A percentile compares a stretch with the other conserved stretches of the same genome.
phyloP scores from a whole-genome alignment of 2,888 invertebrate species.

The Biston betularia region DNA sequence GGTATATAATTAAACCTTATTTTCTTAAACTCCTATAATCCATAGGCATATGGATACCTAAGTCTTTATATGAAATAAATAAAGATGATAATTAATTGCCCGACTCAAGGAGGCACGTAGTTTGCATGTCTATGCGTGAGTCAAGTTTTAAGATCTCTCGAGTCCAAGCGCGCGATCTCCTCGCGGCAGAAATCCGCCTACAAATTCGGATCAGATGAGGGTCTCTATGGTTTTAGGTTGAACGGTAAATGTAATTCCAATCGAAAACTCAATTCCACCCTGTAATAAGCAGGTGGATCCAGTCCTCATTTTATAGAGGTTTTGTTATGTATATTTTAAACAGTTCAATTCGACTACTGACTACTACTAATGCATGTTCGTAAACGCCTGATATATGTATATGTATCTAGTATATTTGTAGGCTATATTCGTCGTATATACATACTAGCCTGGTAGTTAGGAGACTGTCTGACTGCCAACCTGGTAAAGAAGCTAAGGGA shows the following conservation, averaged over 20 bases:
- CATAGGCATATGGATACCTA: too few relatives aligned
- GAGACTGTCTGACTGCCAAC: too few relatives aligned
- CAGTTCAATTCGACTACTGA: not conserved
- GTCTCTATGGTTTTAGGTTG: constrained; percentile 68
- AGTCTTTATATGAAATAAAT: not conserved
- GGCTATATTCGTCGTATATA: too few relatives aligned
- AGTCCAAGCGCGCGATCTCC: constrained; percentile 60
- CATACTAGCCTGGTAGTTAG: too few relatives aligned
- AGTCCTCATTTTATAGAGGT: constrained; percentile 12
- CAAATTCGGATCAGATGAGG: constrained; percentile 78
- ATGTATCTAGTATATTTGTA: too few relatives aligned
- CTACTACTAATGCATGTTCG: not conserved
- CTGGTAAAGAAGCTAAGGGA: too few relatives aligned
- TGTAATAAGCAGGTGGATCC: constrained; percentile 22
- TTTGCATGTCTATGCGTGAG: constrained; percentile 48
- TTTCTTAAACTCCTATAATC: too few relatives aligned
- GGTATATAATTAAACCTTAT: too few relatives aligned
- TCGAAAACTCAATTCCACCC: constrained; percentile 64
- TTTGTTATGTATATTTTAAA: constrained; percentile 9
- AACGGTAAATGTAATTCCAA: constrained; percentile 68
- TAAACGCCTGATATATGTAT: too few relatives aligned
- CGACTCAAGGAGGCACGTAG: constrained; percentile 15
- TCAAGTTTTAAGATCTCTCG: constrained; percentile 51
- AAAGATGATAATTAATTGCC: not conserved
- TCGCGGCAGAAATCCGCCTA: constrained; percentile 67